A percentile compares a stretch with the other conserved stretches of the same genome.
phyloP scores from a whole-genome alignment of 2,888 invertebrate species.

The Stratiomys singularior region DNA sequence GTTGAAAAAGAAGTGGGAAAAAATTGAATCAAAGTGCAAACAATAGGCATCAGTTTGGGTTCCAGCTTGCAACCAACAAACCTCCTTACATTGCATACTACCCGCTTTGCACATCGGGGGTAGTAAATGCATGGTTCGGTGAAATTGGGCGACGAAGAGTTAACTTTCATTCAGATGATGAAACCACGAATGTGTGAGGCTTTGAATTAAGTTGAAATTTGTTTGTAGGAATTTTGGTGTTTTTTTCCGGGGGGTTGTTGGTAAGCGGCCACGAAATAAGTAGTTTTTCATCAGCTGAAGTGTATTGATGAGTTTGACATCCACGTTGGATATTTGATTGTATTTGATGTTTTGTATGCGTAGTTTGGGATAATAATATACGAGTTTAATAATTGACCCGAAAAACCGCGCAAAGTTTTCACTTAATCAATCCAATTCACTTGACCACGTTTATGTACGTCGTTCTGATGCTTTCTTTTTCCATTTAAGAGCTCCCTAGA shows the following conservation, averaged over 20 bases:
- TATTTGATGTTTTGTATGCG: no score
- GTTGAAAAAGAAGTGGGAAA: constrained; percentile 30
- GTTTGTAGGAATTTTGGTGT: background rate
- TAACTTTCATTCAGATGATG: constrained; percentile 37
- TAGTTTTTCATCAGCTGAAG: background rate
- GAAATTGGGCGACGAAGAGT: constrained; percentile 27
- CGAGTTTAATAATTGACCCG: no score
- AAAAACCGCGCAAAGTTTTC: no score
- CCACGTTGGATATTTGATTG: no score
- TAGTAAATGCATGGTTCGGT: constrained; percentile 13
- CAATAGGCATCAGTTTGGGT: constrained; percentile 46
- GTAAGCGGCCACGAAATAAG: background rate
- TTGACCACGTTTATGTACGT: no score
- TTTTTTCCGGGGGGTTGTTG: background rate
- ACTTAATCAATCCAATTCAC: no score
- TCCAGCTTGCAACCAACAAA: constrained; percentile 22
- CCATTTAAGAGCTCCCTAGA: no score
- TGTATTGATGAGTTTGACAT: no score
- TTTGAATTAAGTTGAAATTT: constrained; percentile 28
- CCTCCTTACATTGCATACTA: constrained; percentile 1
- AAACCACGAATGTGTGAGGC: constrained; percentile 46
- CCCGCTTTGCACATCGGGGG: background rate
- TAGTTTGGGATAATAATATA: no score
- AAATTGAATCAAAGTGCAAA: constrained; percentile 49
- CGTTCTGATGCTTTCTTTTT: no score